Evolutionary conservation across 1,140 invertebrate genomes (phyloP).

Genomic region (Coboldia fuscipes): DNA sequence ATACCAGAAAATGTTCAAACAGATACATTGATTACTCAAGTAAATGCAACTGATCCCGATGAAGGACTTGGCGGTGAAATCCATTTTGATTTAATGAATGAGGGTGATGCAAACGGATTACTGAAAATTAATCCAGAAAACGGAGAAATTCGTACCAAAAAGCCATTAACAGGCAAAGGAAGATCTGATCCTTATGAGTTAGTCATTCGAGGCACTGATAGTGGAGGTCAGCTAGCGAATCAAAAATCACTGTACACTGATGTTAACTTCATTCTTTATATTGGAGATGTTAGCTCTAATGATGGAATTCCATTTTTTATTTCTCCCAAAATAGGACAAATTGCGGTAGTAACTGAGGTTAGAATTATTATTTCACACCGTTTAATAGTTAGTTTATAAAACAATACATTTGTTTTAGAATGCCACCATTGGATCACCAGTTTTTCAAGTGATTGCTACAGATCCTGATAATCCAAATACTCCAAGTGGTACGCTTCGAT

Average conservation of each 20-base stretch:
- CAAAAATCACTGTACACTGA: slow-evolving; percentile 30
- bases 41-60: slow-evolving; percentile 60
- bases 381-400: not conserved
- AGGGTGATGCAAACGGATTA: slow-evolving; percentile 43
- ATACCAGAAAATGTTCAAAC: slow-evolving; percentile 45
- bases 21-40: slow-evolving; percentile 40
- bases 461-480: slow-evolving; percentile 58
- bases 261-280: slow-evolving; percentile 38
- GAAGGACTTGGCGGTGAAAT: slow-evolving; percentile 43
- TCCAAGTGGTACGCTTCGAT: slow-evolving; percentile 47
- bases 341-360: slow-evolving; percentile 46
- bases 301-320: slow-evolving; percentile 63
- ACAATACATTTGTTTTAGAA: slow-evolving; percentile 26
- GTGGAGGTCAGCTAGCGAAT: slow-evolving; percentile 30
- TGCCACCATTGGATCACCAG: slow-evolving; percentile 45
- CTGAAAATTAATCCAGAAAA: slow-evolving; percentile 42
- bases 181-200: slow-evolving; percentile 50
- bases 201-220: slow-evolving; percentile 43
- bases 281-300: slow-evolving; percentile 64
- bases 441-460: slow-evolving; percentile 53
- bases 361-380: slow-evolving; percentile 4
- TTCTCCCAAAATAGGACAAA: slow-evolving; percentile 42
- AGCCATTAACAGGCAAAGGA: slow-evolving; percentile 49
- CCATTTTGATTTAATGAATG: slow-evolving; percentile 44
- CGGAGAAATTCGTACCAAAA: slow-evolving; percentile 41